A percentile compares a stretch with the other conserved stretches of the same genome.
Conservation (phyloP, 2,888 invertebrate species). For the Rhagophthalmus giganteus region DNA sequence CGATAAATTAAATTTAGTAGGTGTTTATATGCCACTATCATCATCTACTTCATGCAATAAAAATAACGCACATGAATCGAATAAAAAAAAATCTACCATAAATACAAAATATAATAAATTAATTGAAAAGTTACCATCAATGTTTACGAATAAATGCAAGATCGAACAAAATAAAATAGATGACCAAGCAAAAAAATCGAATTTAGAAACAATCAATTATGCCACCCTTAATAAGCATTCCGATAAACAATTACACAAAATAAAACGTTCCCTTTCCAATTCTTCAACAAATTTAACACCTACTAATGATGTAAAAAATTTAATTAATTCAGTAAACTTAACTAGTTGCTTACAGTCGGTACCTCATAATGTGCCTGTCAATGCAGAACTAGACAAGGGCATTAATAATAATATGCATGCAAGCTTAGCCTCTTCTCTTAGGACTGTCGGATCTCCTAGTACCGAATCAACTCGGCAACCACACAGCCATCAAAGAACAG, state of each 20-base stretch:
- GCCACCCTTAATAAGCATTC: too few relatives aligned
- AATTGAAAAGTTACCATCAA: background rate
- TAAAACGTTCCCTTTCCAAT: background rate
- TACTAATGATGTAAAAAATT: conserved; percentile 8
- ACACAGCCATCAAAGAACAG: conserved; percentile 59
- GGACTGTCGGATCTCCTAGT: conserved; percentile 49
- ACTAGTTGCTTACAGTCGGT: conserved; percentile 14
- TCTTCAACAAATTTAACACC: background rate
- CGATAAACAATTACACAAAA: background rate
- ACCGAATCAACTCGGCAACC: conserved; percentile 39
- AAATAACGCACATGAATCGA: conserved; percentile 53
- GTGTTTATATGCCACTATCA: conserved; percentile 44
- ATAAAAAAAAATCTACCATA: background rate
- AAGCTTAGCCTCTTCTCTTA: conserved; percentile 52
- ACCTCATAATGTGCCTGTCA: conserved; percentile 42
- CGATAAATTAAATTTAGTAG: conserved; percentile 48
- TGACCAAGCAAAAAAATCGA: background rate
- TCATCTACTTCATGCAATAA: conserved; percentile 37
- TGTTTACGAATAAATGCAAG: background rate
- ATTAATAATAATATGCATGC: conserved; percentile 49
- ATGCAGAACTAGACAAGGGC: conserved; percentile 50
- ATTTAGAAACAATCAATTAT: too few relatives aligned
- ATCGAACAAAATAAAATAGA: background rate
- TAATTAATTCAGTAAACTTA: background rate
- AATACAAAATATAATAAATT: background rate